Conservation (phyloP, 2,888 invertebrate species). For the Neria commutata region DNA sequence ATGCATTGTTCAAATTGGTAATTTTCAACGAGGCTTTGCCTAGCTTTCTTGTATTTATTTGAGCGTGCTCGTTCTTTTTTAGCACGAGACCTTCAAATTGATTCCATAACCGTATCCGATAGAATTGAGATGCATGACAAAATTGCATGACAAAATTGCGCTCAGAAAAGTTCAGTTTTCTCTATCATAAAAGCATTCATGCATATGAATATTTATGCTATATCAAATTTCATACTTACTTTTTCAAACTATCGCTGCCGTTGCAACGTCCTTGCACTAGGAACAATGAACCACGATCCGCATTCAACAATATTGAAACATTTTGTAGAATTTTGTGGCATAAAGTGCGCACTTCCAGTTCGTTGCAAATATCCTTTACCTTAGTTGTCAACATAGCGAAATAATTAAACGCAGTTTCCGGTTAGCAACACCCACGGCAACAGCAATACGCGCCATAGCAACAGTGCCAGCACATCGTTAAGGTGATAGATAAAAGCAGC, state of each 20-base stretch:
- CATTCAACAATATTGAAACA: conserved; percentile 88
- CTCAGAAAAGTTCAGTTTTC: too few species aligned
- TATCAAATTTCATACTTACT: conserved; percentile 48
- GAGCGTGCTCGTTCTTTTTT: too few species aligned
- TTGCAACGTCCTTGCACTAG: conserved; percentile 77
- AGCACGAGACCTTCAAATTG: too few species aligned
- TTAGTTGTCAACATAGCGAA: conserved; percentile 50
- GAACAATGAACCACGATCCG: conserved; percentile 91
- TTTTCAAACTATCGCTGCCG: conserved; percentile 59
- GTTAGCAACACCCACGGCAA: conserved; percentile 3
- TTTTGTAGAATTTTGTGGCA: conserved; percentile 97
- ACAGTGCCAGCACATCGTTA: too few species aligned
- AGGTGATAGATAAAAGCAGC: background rate
- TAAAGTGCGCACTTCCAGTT: conserved; percentile 88
- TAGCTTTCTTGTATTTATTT: too few species aligned
- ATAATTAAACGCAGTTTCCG: background rate
- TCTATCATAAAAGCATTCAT: too few species aligned
- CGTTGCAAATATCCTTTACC: conserved; percentile 96
- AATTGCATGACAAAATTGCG: background rate
- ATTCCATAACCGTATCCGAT: background rate
- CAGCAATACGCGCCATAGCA: conserved; percentile 7
- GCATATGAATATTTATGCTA: background rate
- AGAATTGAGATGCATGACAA: background rate
- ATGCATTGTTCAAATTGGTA: too few species aligned
- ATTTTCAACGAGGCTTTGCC: too few species aligned